These are phyloP conservation scores for Teleopsis dalmanni DNA, from an alignment of 1,140 invertebrate genomes.

Conservation along the genomic window DNA sequence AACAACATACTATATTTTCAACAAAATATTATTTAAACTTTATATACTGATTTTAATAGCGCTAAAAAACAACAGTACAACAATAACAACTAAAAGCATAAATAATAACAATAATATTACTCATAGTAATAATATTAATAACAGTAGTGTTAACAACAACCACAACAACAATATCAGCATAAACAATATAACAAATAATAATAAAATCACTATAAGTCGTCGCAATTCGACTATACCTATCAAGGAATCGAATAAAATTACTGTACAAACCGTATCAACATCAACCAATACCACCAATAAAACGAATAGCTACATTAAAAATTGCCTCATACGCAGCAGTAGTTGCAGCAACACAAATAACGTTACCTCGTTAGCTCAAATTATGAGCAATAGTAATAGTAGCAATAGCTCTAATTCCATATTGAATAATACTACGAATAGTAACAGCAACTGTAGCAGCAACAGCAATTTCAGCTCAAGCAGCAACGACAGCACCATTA, in stretches of 20 bases:
- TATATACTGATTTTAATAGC: constrained; percentile 15
- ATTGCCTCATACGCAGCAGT: constrained; percentile 40
- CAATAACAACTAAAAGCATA: constrained; percentile 17
- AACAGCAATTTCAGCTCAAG: constrained; percentile 20
- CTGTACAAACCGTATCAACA: constrained; percentile 23
- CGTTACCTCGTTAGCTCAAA: constrained; percentile 41
- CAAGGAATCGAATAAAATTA: constrained; percentile 1
- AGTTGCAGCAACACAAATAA: constrained; percentile 42
- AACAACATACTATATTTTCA: background rate
- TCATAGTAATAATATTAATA: constrained; percentile 15
- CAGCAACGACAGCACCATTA: constrained; percentile 25
- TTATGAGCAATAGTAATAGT: constrained; percentile 32
- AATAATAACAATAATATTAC: constrained; percentile 25
- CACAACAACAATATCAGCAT: background rate
- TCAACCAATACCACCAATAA: constrained; percentile 30
- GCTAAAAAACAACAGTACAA: constrained; percentile 27
- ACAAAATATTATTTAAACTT: background rate
- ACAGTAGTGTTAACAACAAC: constrained; percentile 2
- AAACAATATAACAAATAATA: background rate
- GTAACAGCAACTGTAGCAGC: constrained; percentile 15
- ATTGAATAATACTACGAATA: constrained; percentile 26
- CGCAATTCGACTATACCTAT: too few species aligned
- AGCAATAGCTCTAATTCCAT: constrained; percentile 29
- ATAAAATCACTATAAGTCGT: background rate
- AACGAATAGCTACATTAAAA: constrained; percentile 32